Conservation (phyloP, 2,797 vertebrate genomes). For the Myotis planiceps region DNA sequence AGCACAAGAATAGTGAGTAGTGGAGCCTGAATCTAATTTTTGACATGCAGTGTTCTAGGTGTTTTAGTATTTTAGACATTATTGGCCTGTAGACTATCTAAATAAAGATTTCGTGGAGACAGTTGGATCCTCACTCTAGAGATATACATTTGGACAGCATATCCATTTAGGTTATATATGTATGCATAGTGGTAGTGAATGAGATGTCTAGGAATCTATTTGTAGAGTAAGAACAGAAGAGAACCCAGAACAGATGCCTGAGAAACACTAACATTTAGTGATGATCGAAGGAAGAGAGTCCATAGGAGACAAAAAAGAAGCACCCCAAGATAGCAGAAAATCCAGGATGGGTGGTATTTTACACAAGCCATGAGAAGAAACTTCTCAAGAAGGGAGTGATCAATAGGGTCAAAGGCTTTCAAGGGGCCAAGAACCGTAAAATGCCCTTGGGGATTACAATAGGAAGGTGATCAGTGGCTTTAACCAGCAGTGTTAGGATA, state of each 20-base stretch:
- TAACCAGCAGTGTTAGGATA: not conserved
- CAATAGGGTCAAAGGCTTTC: not conserved
- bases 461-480: not conserved
- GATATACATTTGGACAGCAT: not conserved
- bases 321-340: not conserved
- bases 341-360: not conserved
- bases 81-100: not conserved
- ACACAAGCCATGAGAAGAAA: not conserved
- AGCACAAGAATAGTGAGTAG: not conserved
- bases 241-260: not conserved
- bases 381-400: not conserved
- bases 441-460: not conserved
- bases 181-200: not conserved
- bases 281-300: not conserved
- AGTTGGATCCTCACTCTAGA: not conserved
- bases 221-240: not conserved
- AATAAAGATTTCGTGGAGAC: not conserved
- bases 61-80: not conserved
- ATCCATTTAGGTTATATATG: not conserved
- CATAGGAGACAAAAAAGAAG: not conserved
- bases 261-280: not conserved
- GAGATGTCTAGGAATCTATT: not conserved
- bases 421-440: not conserved
- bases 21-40: not conserved
- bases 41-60: not conserved